Evolutionary conservation across 2,888 invertebrate species (phyloP).

Genomic region (Eupeodes latifasciatus): DNA sequence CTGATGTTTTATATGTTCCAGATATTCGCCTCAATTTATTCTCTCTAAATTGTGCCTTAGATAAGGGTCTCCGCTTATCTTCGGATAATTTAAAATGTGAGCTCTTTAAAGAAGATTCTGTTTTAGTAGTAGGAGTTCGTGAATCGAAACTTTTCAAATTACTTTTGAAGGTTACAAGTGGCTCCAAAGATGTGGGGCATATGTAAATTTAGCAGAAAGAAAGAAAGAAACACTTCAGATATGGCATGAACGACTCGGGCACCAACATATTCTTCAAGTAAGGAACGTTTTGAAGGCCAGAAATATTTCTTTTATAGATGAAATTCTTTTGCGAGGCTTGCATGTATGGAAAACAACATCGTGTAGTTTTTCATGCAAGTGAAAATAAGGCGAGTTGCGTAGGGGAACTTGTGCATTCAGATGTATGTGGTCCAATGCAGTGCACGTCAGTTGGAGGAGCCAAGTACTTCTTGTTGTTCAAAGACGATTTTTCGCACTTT

Average conservation of each 20-base stretch:
- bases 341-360: too few species aligned
- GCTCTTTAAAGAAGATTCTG: constrained; percentile 43
- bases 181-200: constrained; percentile 48
- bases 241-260: constrained; percentile 78
- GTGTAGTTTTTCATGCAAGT: too few species aligned
- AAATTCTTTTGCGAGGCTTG: too few species aligned
- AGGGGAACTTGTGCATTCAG: too few species aligned
- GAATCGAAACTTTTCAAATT: neutral
- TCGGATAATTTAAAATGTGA: constrained; percentile 62
- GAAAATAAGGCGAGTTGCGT: too few species aligned
- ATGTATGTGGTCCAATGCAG: too few species aligned
- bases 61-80: constrained; percentile 65
- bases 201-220: constrained; percentile 28
- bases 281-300: constrained; percentile 64
- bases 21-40: too few species aligned
- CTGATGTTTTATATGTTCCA: too few species aligned
- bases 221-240: constrained; percentile 56
- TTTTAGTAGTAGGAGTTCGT: constrained; percentile 43
- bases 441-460: too few species aligned
- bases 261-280: constrained; percentile 76
- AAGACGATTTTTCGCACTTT: too few species aligned
- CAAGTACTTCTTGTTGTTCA: too few species aligned
- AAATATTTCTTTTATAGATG: constrained; percentile 67
- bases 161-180: constrained; percentile 17
- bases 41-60: constrained; percentile 69